Conservation (phyloP, 2,888 invertebrate species). For the Anorthoa munda region DNA sequence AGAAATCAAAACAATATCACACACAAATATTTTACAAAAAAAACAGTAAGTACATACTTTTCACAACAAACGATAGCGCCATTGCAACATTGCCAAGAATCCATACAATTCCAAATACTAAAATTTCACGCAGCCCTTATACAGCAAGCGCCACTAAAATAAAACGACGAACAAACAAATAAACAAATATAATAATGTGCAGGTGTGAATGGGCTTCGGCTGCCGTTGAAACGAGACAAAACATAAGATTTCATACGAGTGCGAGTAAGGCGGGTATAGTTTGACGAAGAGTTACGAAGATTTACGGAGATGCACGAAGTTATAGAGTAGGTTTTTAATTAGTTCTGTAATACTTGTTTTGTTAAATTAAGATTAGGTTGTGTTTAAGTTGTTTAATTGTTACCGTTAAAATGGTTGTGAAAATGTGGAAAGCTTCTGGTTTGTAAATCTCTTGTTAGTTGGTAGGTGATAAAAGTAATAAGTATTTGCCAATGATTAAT, state of each 20-base stretch:
- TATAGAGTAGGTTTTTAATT: conserved; percentile 64
- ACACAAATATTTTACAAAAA: too few relatives aligned
- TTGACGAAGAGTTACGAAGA: conserved; percentile 46
- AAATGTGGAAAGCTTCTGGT: neutral
- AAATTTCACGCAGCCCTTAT: conserved; percentile 67
- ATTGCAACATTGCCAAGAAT: neutral
- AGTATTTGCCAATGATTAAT: too few relatives aligned
- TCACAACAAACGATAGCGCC: neutral
- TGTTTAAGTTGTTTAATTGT: neutral
- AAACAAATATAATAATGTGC: conserved; percentile 84
- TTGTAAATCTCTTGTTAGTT: neutral
- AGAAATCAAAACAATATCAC: too few relatives aligned
- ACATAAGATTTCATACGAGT: conserved; percentile 55
- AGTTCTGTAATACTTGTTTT: conserved; percentile 45
- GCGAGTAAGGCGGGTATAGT: conserved; percentile 71
- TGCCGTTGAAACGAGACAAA: conserved; percentile 80
- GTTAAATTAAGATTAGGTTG: conserved; percentile 31
- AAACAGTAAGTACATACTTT: neutral
- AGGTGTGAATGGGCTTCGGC: conserved; percentile 86
- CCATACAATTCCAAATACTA: conserved; percentile 7
- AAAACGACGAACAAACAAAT: conserved; percentile 84
- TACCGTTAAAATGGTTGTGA: neutral
- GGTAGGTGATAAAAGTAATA: too few relatives aligned
- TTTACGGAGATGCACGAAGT: conserved; percentile 36
- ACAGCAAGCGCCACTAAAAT: conserved; percentile 73